phyloP scores from a whole-genome alignment of 2,888 invertebrate species.

The Adelognathus sp. region DNA sequence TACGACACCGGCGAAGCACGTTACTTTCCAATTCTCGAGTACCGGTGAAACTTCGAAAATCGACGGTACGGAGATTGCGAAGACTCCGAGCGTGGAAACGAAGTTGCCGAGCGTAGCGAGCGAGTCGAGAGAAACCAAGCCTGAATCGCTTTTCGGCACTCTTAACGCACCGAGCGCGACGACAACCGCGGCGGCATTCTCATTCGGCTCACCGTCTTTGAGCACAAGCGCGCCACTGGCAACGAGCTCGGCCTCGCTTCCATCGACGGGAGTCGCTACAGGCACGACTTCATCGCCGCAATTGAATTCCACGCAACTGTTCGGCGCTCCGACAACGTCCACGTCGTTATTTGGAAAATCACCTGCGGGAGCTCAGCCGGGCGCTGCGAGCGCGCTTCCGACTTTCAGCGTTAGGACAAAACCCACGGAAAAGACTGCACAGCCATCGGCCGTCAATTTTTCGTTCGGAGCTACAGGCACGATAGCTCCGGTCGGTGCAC shows the following conservation, averaged over 20 bases:
- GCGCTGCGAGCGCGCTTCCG: background rate
- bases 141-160: background rate
- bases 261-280: background rate
- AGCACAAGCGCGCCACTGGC: background rate
- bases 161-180: background rate
- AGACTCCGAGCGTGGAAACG: background rate
- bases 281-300: constrained; percentile 5
- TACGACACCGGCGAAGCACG: constrained; percentile 67
- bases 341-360: background rate
- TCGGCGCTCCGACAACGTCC: background rate
- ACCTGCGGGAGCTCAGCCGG: background rate
- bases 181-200: background rate
- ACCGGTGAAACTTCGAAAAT: constrained; percentile 25
- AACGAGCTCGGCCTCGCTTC: background rate
- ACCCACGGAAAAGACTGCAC: background rate
- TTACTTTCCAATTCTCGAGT: constrained; percentile 70
- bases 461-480: constrained; percentile 45
- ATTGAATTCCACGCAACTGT: constrained; percentile 15
- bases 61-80: background rate
- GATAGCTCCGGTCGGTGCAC: background rate
- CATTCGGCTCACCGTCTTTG: constrained; percentile 17
- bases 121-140: background rate
- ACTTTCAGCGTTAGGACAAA: background rate
- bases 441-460: constrained; percentile 15
- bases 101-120: background rate